A percentile compares a stretch with the other conserved stretches of the same genome.
These are phyloP conservation scores for Pomatostomus ruficeps DNA, from an alignment of 2,113 vertebrate genomes.

Conservation along the genomic window DNA sequence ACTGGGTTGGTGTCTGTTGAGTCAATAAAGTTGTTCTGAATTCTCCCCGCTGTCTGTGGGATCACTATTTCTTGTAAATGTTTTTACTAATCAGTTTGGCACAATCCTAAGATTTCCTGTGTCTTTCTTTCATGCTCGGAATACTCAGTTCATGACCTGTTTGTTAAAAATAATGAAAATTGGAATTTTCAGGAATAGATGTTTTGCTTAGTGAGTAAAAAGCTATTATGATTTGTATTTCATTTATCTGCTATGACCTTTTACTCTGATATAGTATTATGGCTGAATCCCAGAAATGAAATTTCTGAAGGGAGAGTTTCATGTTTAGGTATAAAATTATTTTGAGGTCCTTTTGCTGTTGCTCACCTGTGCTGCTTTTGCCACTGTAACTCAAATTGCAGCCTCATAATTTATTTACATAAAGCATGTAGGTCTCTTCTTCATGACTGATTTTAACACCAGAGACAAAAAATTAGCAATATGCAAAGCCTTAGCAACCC, in stretches of 20 bases:
- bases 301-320: background rate
- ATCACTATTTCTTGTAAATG: slow-evolving; percentile 44
- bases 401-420: background rate
- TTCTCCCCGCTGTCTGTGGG: background rate
- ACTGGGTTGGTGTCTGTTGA: background rate
- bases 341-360: background rate
- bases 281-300: background rate
- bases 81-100: slow-evolving; percentile 1
- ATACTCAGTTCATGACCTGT: slow-evolving; percentile 36
- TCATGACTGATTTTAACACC: background rate
- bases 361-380: background rate
- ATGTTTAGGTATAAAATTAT: background rate
- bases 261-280: background rate
- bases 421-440: background rate
- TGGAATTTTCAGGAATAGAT: background rate
- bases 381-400: background rate
- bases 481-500: background rate
- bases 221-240: background rate
- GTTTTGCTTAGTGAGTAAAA: background rate
- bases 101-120: background rate
- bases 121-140: background rate
- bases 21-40: background rate
- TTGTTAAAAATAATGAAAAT: slow-evolving; percentile 21
- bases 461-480: background rate
- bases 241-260: background rate